Percentiles rank a stretch among this genome's conserved stretches.
Conservation (phyloP, 35 echinoderm and acorn worm genomes). For the Heliocidaris erythrogramma region DNA sequence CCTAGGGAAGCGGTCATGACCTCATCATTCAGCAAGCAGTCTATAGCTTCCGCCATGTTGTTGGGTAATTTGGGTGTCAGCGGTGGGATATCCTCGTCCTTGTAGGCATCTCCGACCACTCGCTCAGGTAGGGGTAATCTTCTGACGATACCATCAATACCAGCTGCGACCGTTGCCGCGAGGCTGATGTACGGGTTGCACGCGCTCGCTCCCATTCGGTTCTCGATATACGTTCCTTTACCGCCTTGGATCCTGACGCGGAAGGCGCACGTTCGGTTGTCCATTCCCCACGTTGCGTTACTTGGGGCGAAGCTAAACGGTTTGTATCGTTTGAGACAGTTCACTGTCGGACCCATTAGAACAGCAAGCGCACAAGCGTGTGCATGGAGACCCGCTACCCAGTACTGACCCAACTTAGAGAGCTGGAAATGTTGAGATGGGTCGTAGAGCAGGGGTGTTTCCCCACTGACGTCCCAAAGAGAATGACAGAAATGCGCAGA, state of each 20-base stretch:
- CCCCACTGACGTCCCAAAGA: conserved; percentile 43
- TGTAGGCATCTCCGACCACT: conserved; percentile 39
- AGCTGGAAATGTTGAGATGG: conserved; percentile 6
- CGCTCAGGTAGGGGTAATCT: conserved; percentile 34
- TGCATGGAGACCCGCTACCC: conserved; percentile 53
- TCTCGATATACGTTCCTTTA: conserved; percentile 49
- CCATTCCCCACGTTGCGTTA: conserved; percentile 54
- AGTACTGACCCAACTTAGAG: conserved; percentile 47
- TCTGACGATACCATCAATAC: conserved; percentile 55
- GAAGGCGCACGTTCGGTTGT: conserved; percentile 54
- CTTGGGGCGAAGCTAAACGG: conserved; percentile 38
- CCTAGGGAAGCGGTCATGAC: conserved; percentile 4
- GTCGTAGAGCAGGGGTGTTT: conserved; percentile 48
- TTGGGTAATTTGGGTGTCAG: conserved; percentile 26
- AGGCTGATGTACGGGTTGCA: conserved; percentile 55
- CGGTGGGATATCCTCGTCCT: conserved; percentile 43
- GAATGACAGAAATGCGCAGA: conserved; percentile 55
- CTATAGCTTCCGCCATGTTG: conserved; percentile 29
- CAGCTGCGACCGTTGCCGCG: conserved; percentile 59
- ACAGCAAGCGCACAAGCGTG: conserved; percentile 46
- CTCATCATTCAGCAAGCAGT: conserved; percentile 13
- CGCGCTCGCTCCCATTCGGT: conserved; percentile 46
- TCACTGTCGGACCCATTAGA: conserved; percentile 48
- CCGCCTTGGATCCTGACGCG: conserved; percentile 50
- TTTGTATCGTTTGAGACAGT: conserved; percentile 56